These are phyloP conservation scores for Callocephalon fimbriatum DNA, from an alignment of 2,113 vertebrate species.

Conservation along the genomic window DNA sequence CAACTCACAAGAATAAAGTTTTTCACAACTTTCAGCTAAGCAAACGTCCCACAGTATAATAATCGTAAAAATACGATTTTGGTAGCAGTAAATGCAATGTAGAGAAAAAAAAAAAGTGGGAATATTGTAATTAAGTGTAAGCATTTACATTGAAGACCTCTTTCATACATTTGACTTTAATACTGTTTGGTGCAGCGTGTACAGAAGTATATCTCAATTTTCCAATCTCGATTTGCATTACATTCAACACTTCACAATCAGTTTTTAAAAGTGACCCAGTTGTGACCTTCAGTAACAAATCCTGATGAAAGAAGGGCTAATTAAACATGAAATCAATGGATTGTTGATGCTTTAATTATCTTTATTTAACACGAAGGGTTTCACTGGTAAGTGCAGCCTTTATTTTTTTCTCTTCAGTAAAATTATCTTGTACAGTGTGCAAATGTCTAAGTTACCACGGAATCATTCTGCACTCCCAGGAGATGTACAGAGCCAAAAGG, in stretches of 20 bases:
- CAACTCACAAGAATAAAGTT: not conserved
- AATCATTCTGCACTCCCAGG: slow-evolving; percentile 51
- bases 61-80: not conserved
- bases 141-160: not conserved
- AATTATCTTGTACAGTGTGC: not conserved
- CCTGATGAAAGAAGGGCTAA: slow-evolving; percentile 34
- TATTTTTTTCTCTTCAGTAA: slow-evolving; percentile 38
- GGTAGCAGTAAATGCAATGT: not conserved
- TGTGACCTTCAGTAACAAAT: slow-evolving; percentile 32
- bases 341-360: slow-evolving; percentile 39
- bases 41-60: not conserved
- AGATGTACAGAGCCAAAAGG: slow-evolving; percentile 56
- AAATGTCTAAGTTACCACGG: slow-evolving; percentile 51
- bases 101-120: not conserved
- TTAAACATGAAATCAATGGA: slow-evolving; percentile 45
- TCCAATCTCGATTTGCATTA: not conserved
- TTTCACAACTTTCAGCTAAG: not conserved
- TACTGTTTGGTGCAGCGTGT: not conserved
- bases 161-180: not conserved
- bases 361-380: slow-evolving; percentile 50
- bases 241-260: not conserved
- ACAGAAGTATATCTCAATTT: not conserved
- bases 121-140: not conserved
- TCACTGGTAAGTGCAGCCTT: slow-evolving; percentile 3
- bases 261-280: not conserved